Evolutionary conservation across 2,888 invertebrate genomes (phyloP).

Genomic region (Deladenus siricidicola): DNA sequence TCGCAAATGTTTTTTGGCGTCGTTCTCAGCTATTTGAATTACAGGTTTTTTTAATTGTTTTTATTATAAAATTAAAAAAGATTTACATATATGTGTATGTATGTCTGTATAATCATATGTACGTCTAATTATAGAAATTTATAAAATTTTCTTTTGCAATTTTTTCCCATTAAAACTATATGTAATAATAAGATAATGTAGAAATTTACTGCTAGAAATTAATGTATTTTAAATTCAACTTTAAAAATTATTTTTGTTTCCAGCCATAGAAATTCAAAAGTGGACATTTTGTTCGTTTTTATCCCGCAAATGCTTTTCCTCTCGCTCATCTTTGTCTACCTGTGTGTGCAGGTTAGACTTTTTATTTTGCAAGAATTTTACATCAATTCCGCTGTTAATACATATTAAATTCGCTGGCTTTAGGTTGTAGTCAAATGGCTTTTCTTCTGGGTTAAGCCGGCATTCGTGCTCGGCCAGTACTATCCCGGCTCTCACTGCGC

Average conservation of each 20-base stretch:
- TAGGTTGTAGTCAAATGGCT: constrained; percentile 57
- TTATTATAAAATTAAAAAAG: background rate
- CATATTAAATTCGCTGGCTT: constrained; percentile 80
- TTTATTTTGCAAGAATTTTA: too few species aligned
- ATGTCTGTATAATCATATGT: background rate
- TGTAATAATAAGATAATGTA: too few species aligned
- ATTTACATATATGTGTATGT: background rate
- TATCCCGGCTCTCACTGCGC: constrained; percentile 53
- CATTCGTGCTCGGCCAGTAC: constrained; percentile 34
- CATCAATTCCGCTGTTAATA: too few species aligned
- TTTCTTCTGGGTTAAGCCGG: constrained; percentile 56
- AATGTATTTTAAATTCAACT: too few species aligned
- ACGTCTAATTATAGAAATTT: background rate
- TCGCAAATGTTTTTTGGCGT: constrained; percentile 51
- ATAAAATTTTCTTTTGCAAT: too few species aligned
- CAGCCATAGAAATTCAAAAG: constrained; percentile 63
- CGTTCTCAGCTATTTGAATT: constrained; percentile 41
- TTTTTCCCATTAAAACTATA: too few species aligned
- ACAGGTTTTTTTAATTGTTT: constrained; percentile 50
- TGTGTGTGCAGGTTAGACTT: constrained; percentile 75
- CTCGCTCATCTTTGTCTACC: constrained; percentile 82
- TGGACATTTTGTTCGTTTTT: constrained; percentile 82
- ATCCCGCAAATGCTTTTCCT: constrained; percentile 89
- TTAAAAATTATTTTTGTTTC: too few species aligned
- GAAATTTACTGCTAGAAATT: too few species aligned